Evolutionary conservation across 2,888 invertebrate species (phyloP).

Genomic region (Fissipunctia ypsillon): DNA sequence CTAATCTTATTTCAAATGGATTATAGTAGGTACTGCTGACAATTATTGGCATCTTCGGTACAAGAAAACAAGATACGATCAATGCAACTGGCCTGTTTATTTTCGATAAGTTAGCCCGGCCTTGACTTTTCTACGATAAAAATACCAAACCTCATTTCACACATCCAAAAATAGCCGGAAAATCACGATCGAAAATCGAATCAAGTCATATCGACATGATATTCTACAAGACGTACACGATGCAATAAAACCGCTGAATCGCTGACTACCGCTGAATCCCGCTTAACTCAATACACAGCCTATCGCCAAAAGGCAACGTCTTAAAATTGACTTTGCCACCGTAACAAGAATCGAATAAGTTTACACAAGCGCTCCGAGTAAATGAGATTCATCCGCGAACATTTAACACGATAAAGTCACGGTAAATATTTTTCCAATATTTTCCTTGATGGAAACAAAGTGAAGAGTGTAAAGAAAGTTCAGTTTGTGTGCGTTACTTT

Average conservation of each 20-base stretch:
- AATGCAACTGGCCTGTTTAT: background rate
- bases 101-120: background rate
- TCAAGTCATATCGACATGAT: constrained; percentile 19
- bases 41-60: background rate
- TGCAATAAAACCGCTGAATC: constrained; percentile 17
- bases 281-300: constrained; percentile 62
- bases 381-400: constrained; percentile 71
- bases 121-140: background rate
- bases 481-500: constrained; percentile 8
- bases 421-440: constrained; percentile 85
- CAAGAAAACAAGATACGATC: background rate
- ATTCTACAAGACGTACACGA: constrained; percentile 6
- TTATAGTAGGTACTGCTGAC: too few relatives aligned
- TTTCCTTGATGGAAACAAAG: constrained; percentile 73
- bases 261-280: constrained; percentile 29
- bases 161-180: background rate
- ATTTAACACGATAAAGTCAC: constrained; percentile 77
- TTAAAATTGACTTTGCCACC: constrained; percentile 68
- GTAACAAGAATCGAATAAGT: constrained; percentile 67
- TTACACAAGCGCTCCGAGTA: constrained; percentile 62
- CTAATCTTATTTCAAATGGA: too few relatives aligned
- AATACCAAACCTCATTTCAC: background rate
- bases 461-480: constrained; percentile 39
- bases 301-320: constrained; percentile 59
- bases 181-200: constrained; percentile 23